Percentiles rank a stretch among this genome's conserved stretches.
Evolutionary conservation across 2,797 vertebrate genomes (phyloP).

Genomic region (Stomatorhinus walkeri): DNA sequence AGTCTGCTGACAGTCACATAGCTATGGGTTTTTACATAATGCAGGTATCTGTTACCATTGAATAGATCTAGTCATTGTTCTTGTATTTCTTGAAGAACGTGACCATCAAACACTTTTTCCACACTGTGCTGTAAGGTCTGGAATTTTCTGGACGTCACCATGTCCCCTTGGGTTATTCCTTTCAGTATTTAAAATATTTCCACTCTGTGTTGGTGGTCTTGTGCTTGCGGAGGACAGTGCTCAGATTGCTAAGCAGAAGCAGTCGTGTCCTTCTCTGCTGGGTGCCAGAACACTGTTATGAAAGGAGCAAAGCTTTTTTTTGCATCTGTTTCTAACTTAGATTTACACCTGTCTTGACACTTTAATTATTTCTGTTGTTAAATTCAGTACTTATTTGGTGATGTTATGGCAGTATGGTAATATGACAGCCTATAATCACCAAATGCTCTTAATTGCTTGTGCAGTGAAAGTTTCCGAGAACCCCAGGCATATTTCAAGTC

Average conservation of each 20-base stretch:
- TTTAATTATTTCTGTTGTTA: neutral
- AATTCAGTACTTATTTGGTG: neutral
- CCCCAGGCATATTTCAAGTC: neutral
- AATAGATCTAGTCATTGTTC: neutral
- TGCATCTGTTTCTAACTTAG: neutral
- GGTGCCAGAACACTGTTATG: neutral
- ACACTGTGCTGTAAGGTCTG: neutral
- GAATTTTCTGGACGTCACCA: neutral
- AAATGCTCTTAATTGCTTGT: neutral
- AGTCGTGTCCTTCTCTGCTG: neutral
- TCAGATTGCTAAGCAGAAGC: constrained; percentile 14
- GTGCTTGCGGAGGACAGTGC: neutral
- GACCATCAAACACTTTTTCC: neutral
- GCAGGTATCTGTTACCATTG: neutral
- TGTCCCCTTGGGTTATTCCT: neutral
- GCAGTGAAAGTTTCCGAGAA: neutral
- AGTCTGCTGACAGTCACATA: neutral
- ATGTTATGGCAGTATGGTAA: neutral
- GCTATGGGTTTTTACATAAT: neutral
- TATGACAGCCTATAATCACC: neutral
- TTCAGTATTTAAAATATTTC: constrained; percentile 6
- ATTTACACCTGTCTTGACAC: neutral
- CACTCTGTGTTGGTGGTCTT: neutral
- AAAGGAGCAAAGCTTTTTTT: neutral
- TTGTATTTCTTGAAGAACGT: neutral